A percentile compares a stretch with the other conserved stretches of the same genome.
Evolutionary conservation across 1,140 invertebrate genomes (phyloP).

Genomic region (Nilaparvata lugens): DNA sequence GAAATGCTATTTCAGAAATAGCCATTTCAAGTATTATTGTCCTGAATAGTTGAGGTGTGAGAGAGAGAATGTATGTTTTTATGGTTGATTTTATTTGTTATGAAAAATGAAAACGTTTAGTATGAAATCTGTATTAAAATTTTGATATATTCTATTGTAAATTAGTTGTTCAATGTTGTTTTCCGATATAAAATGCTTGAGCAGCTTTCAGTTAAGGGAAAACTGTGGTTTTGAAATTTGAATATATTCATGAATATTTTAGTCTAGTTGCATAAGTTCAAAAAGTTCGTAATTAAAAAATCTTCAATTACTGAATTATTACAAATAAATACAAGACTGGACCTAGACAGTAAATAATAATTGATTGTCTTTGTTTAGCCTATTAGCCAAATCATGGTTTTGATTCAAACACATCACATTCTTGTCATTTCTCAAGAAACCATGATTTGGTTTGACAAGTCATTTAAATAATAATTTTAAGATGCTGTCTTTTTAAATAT

Average conservation of each 20-base stretch:
- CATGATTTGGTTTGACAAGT: not conserved
- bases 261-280: no score
- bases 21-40: not conserved
- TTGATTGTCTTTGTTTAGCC: constrained; percentile 4
- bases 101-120: constrained; percentile 11
- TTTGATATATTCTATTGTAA: constrained; percentile 18
- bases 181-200: no score
- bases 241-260: no score
- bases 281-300: no score
- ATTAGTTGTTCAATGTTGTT: constrained; percentile 1
- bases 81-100: constrained; percentile 8
- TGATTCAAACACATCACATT: not conserved
- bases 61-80: constrained; percentile 10
- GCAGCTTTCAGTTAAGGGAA: no score
- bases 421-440: not conserved
- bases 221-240: no score
- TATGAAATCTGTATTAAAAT: constrained; percentile 8
- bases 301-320: no score
- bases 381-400: no score
- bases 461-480: no score
- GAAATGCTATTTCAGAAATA: not conserved
- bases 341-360: no score
- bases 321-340: no score
- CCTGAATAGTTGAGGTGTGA: constrained; percentile 10
- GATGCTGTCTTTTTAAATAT: no score